Percentiles rank a stretch among this genome's conserved stretches.
Conservation (phyloP, 2,113 vertebrate species). For the Piprites chloris region DNA sequence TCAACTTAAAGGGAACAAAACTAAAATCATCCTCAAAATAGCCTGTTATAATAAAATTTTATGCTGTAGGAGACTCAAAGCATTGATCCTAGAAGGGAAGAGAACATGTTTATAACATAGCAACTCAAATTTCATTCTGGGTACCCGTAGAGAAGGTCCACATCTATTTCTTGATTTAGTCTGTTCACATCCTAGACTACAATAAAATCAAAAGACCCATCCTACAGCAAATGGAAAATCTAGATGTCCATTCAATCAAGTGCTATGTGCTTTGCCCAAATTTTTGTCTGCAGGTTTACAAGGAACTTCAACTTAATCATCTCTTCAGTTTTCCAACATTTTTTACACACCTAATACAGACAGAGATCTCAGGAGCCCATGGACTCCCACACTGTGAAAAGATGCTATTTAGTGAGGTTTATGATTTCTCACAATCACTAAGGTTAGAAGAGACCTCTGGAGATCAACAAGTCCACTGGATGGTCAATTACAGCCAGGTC, state of each 20-base stretch:
- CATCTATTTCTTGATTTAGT: not conserved
- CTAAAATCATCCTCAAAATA: not conserved
- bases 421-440: not conserved
- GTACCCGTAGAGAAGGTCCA: not conserved
- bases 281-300: not conserved
- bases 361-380: rapidly evolving
- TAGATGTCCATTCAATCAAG: not conserved
- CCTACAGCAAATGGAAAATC: not conserved
- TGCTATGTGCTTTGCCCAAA: not conserved
- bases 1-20: not conserved
- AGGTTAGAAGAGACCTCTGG: not conserved
- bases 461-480: not conserved
- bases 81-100: not conserved
- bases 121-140: not conserved
- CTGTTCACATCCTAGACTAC: not conserved
- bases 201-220: not conserved
- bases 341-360: not conserved
- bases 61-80: not conserved
- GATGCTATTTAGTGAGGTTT: not conserved
- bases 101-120: not conserved
- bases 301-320: not conserved
- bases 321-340: not conserved
- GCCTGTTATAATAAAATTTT: not conserved
- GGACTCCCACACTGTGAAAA: not conserved
- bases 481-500: not conserved